Conservation (phyloP, 2,797 vertebrate genomes). For the Scolopax bukidnonensis region DNA sequence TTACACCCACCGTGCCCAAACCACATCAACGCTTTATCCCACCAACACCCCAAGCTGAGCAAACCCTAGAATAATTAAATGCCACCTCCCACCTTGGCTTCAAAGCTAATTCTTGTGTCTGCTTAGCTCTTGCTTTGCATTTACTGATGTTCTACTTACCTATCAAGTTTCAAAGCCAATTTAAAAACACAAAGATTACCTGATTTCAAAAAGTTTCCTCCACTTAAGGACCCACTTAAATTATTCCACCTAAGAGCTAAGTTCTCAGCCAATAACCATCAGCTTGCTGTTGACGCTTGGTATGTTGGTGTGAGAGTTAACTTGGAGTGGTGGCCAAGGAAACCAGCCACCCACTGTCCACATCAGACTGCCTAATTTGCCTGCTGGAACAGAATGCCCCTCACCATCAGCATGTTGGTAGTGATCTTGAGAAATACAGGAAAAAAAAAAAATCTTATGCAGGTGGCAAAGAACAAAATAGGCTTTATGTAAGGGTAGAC, state of each 20-base stretch:
- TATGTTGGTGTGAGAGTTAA: neutral
- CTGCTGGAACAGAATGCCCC: neutral
- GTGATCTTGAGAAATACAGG: neutral
- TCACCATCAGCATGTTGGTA: neutral
- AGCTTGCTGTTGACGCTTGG: neutral
- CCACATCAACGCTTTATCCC: constrained; percentile 41
- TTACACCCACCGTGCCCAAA: neutral
- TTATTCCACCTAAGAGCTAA: neutral
- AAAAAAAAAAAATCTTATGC: neutral
- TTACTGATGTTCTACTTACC: neutral
- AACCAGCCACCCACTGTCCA: neutral
- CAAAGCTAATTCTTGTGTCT: neutral
- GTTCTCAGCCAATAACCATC: neutral
- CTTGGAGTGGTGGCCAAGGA: neutral
- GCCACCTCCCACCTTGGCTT: neutral
- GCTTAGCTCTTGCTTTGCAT: neutral
- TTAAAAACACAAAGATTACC: neutral
- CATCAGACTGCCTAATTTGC: neutral
- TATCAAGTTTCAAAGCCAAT: neutral
- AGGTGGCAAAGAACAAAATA: neutral
- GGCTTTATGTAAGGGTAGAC: neutral
- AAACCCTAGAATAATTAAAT: constrained; percentile 48
- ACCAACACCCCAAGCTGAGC: neutral
- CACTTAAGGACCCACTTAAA: neutral
- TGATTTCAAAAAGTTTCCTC: neutral